Conservation (phyloP, 2,797 vertebrate species). For the Denticeps clupeoides region DNA sequence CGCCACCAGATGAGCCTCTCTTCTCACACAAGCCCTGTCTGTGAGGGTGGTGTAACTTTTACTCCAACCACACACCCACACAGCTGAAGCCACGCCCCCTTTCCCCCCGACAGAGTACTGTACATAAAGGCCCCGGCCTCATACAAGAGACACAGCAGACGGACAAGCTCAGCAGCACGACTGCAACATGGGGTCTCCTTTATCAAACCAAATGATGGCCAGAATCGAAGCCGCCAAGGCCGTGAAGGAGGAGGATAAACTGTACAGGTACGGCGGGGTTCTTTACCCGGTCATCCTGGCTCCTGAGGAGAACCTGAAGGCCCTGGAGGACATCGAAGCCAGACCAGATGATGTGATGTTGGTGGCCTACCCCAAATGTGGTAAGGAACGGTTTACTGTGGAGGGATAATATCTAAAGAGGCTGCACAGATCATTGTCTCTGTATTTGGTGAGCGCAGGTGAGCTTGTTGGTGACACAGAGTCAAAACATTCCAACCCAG, state of each 20-base stretch:
- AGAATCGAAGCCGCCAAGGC: conserved; percentile 32
- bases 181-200: conserved; percentile 26
- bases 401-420: not conserved
- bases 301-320: conserved; percentile 43
- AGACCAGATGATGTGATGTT: conserved; percentile 58
- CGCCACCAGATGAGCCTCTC: conserved; percentile 16
- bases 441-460: too few species aligned
- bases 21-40: conserved; percentile 17
- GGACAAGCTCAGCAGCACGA: not conserved
- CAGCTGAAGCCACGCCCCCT: conserved; percentile 2
- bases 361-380: conserved; percentile 69
- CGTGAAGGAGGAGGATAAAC: conserved; percentile 44
- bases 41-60: conserved; percentile 11
- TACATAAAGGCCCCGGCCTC: conserved; percentile 8
- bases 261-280: conserved; percentile 53
- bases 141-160: conserved; percentile 4
- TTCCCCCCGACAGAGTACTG: not conserved
- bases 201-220: rapidly evolving
- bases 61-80: conserved; percentile 1
- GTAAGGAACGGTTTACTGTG: conserved; percentile 50
- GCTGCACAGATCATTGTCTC: too few species aligned
- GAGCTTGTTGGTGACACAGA: too few species aligned
- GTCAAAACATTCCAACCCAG: too few species aligned
- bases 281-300: conserved; percentile 54
- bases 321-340: conserved; percentile 48